Percentiles rank a stretch among this genome's conserved stretches.
Conservation (phyloP, 2,113 vertebrate species). For the Pangasianodon gigas region DNA sequence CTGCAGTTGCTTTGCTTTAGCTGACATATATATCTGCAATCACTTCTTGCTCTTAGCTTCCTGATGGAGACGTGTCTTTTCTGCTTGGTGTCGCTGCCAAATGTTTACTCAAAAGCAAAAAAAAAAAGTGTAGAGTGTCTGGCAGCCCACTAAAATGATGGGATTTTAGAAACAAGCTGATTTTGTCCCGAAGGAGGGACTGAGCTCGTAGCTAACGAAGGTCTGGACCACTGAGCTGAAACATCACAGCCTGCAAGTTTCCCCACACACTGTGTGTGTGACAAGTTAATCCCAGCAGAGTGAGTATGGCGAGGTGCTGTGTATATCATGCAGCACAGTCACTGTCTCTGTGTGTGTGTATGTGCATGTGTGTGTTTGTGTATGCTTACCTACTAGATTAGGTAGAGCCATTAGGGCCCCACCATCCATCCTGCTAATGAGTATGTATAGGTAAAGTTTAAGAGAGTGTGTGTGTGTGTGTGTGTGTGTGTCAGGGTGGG, state of each 20-base stretch:
- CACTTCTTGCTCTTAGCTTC: background rate
- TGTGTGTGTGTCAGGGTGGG: conserved; percentile 2
- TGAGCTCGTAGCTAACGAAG: conserved; percentile 33
- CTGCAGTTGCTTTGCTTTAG: conserved; percentile 6
- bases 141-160: conserved; percentile 19
- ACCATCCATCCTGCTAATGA: conserved; percentile 49
- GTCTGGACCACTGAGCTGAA: conserved; percentile 43
- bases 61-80: background rate
- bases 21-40: background rate
- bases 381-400: conserved; percentile 36
- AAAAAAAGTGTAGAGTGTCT: background rate
- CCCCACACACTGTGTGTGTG: conserved; percentile 47
- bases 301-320: conserved; percentile 3
- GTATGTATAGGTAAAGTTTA: conserved; percentile 35
- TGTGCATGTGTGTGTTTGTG: conserved; percentile 30
- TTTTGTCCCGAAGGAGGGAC: conserved; percentile 21
- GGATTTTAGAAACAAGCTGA: conserved; percentile 37
- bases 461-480: background rate
- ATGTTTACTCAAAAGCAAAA: conserved; percentile 6
- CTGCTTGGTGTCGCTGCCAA: background rate
- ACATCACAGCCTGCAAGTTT: conserved; percentile 41
- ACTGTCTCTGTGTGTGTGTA: conserved; percentile 38
- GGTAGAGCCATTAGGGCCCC: conserved; percentile 43
- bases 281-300: conserved; percentile 51
- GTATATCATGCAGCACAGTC: conserved; percentile 24